Evolutionary conservation across 2,888 invertebrate species (phyloP).

Genomic region (Amphipoea lucens): DNA sequence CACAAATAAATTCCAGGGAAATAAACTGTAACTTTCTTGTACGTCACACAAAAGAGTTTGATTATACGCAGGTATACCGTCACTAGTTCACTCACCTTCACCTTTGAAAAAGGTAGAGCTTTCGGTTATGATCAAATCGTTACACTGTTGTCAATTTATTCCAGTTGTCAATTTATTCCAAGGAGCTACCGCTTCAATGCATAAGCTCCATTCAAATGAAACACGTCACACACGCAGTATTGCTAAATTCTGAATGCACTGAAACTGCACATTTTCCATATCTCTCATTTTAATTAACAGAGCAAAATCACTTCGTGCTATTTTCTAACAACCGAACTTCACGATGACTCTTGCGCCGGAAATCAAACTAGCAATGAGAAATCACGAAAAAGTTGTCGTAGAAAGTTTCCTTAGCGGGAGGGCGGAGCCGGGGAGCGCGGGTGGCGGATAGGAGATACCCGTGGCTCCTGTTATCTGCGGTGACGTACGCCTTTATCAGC

Average conservation of each 20-base stretch:
- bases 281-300: not conserved
- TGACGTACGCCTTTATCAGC: conserved; percentile 76
- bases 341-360: conserved; percentile 46
- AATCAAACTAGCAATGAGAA: conserved; percentile 52
- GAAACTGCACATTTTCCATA: conserved; percentile 19
- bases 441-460: conserved; percentile 39
- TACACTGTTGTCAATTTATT: not conserved
- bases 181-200: conserved; percentile 7
- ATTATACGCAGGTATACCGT: not conserved
- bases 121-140: not conserved
- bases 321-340: conserved; percentile 33
- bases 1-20: conserved; percentile 1
- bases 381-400: conserved; percentile 34
- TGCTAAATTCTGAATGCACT: conserved; percentile 35
- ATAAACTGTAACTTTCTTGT: conserved; percentile 11
- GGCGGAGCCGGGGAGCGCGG: conserved; percentile 32
- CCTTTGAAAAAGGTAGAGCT: not conserved
- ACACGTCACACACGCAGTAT: conserved; percentile 21
- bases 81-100: not conserved
- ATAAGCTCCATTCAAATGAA: conserved; percentile 23
- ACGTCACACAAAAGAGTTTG: not conserved
- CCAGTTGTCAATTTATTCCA: not conserved
- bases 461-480: conserved; percentile 55
- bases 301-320: not conserved
- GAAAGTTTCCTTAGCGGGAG: conserved; percentile 45